Conservation (phyloP, 2,113 vertebrate genomes). For the Serinus canaria region DNA sequence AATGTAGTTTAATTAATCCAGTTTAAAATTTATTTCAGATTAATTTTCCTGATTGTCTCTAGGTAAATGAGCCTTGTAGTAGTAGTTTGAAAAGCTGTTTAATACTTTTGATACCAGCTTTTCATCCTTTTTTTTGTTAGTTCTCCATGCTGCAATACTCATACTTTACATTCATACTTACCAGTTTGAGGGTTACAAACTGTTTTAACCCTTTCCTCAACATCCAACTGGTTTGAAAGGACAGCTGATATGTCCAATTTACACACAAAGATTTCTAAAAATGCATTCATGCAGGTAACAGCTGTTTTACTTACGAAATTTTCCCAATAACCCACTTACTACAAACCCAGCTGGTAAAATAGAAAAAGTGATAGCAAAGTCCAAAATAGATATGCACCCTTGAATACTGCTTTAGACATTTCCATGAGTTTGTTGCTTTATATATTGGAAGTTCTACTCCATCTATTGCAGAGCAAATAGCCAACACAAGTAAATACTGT, state of each 20-base stretch:
- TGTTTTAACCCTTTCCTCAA: background rate
- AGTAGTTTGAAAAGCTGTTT: background rate
- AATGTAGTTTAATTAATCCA: background rate
- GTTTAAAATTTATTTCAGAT: conserved; percentile 8
- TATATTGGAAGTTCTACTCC: background rate
- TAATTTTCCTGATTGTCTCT: background rate
- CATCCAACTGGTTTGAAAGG: background rate
- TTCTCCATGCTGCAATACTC: background rate
- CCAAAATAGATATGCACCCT: background rate
- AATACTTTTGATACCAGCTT: background rate
- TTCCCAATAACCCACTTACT: background rate
- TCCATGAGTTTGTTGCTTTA: background rate
- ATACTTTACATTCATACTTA: background rate
- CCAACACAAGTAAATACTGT: background rate
- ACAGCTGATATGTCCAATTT: background rate
- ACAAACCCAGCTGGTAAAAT: background rate
- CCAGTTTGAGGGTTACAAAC: background rate
- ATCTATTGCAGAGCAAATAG: background rate
- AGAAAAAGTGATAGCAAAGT: background rate
- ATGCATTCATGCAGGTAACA: background rate
- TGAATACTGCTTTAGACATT: background rate
- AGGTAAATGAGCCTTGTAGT: background rate
- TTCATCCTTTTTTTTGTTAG: background rate
- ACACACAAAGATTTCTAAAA: background rate
- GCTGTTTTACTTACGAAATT: background rate